Base-by-base conservation (phyloP, 2,113 vertebrate species). In the Speoplatyrhinus poulsoni region DNA sequence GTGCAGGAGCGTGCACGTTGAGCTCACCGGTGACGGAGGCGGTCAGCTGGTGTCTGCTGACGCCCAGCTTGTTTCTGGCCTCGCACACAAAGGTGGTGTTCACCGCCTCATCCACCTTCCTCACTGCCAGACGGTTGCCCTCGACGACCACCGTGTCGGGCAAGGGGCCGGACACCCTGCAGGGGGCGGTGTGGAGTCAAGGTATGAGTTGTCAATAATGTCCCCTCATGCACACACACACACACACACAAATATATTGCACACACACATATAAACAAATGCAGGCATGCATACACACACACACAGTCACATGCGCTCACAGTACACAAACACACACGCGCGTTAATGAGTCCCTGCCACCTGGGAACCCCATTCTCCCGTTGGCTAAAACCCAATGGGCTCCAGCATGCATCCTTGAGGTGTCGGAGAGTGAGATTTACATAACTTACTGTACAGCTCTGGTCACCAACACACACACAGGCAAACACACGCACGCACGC, bases 11-110 rank as follows among this genome's bases (percentile, higher is more conserved):
- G 12, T 46, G 54, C 54, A 17, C 54, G 26, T 54, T 52, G 3
- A 72, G 69, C 93, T 94, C 82, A 96, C 95, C 95, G 80, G 91
- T 91, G 64, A 96, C 94, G 3, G 83, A 6, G 54, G 93, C 68
- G 65, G 85, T 81, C 73, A 95, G 88, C 70, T 94, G 93, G 0
- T 88, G 75, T 0, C 60, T 85, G 70, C 85, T 87, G 0, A 78
- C 82, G 0, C 95, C 95, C 9, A 85, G 85, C 19, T 85, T 83
- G 82, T 92, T 93, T 80, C 81, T 87, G 48, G 82, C 91, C 72
- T 94, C 93, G 19, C 95, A 96, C 81, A 92, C 85, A 13, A 96
- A 96, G 4, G 95, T 96, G 54, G 94, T 95, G 82, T 96, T 96
- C 69, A 94, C 89, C 0, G 88, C 68, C 4, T 87, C 87, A 55